A percentile compares a stretch with the other conserved stretches of the same genome.
Conservation (phyloP, 2,888 invertebrate genomes). For the Halictus ligatus region DNA sequence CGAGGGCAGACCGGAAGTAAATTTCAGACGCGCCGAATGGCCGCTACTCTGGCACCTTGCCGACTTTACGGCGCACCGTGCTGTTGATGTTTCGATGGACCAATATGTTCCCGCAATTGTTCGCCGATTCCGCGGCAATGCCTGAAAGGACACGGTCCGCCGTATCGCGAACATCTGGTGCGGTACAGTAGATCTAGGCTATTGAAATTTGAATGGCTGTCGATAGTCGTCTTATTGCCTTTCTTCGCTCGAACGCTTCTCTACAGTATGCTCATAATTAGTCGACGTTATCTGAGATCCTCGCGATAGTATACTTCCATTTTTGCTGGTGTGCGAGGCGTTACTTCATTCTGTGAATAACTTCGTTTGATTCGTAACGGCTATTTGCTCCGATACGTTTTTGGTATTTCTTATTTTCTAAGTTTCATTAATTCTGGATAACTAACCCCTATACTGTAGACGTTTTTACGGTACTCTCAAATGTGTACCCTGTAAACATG, state of each 20-base stretch:
- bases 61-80: slow-evolving; percentile 26
- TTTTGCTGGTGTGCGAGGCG: not conserved
- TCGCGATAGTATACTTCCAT: not conserved
- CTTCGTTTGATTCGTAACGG: no score
- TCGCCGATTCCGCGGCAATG: not conserved
- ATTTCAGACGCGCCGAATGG: slow-evolving; percentile 14
- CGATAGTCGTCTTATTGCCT: not conserved
- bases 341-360: no score
- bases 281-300: not conserved
- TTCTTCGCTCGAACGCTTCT: not conserved
- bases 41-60: not conserved
- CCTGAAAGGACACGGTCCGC: slow-evolving; percentile 6
- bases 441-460: no score
- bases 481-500: no score
- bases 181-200: not conserved
- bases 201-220: slow-evolving; percentile 5
- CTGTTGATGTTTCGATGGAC: slow-evolving; percentile 43
- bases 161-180: slow-evolving; percentile 7
- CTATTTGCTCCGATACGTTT: no score
- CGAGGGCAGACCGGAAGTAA: slow-evolving; percentile 6
- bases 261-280: not conserved
- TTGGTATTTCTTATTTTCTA: no score
- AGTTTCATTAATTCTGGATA: no score
- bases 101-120: slow-evolving; percentile 25
- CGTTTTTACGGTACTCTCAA: no score